Conservation (phyloP, 2,888 invertebrate genomes). For the Fragum sueziense region DNA sequence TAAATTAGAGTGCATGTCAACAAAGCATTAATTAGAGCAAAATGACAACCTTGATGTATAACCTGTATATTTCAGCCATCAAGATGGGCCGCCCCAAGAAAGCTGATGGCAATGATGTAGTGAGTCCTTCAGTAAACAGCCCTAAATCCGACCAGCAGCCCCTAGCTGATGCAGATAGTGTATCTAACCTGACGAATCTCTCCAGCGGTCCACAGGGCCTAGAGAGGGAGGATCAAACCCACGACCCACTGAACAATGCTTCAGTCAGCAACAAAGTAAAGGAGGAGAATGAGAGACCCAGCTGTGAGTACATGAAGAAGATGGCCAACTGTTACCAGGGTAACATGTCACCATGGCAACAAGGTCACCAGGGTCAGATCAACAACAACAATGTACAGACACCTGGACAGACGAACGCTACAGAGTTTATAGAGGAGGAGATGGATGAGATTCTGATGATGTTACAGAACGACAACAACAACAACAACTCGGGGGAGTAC, state of each 20-base stretch:
- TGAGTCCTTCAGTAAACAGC: constrained; percentile 35
- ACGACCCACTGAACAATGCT: constrained; percentile 46
- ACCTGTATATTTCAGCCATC: constrained; percentile 74
- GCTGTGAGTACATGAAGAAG: constrained; percentile 54
- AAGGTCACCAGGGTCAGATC: constrained; percentile 5
- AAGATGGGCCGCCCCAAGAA: constrained; percentile 78
- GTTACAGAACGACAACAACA: constrained; percentile 58
- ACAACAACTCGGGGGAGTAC: constrained; percentile 27
- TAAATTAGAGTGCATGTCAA: too few relatives aligned
- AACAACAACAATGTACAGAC: constrained; percentile 12
- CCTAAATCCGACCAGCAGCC: constrained; percentile 40
- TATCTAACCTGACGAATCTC: constrained; percentile 48
- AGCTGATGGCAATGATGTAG: constrained; percentile 60
- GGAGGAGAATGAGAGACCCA: constrained; percentile 45
- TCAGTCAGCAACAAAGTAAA: constrained; percentile 48
- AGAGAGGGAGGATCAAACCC: constrained; percentile 41
- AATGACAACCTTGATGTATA: too few relatives aligned
- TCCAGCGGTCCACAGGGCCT: constrained; percentile 19
- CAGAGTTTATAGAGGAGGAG: constrained; percentile 64
- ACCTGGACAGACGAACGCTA: constrained; percentile 15
- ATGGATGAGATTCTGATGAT: constrained; percentile 69
- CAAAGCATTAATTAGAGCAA: too few relatives aligned
- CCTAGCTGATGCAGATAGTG: constrained; percentile 45
- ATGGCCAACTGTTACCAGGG: constrained; percentile 28
- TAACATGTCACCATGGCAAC: constrained; percentile 39